A percentile compares a stretch with the other conserved stretches of the same genome.
Evolutionary conservation across 2,797 vertebrate species (phyloP).

Genomic region (Sebastes wilsoni): DNA sequence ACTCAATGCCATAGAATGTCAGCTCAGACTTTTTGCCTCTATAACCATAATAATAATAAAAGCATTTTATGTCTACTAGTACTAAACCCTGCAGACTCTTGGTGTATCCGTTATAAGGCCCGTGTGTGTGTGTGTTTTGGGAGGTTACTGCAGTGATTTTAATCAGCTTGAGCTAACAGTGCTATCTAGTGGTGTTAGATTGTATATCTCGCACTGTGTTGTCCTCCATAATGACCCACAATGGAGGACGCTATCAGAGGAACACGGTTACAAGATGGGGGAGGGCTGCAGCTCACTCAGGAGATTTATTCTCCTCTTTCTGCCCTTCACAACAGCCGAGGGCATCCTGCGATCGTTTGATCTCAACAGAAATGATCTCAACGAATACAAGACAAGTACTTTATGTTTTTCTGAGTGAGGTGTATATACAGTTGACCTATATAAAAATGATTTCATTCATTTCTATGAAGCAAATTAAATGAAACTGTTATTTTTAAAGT

Average conservation of each 20-base stretch:
- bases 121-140: background rate
- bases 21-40: conserved; percentile 77
- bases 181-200: conserved; percentile 75
- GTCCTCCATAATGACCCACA: conserved; percentile 77
- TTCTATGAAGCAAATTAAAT: no score
- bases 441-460: no score
- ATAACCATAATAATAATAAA: conserved; percentile 82
- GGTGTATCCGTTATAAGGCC: conserved; percentile 6
- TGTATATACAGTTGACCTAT: background rate
- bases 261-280: conserved; percentile 68
- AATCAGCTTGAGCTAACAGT: conserved; percentile 67
- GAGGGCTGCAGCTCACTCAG: conserved; percentile 47
- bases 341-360: conserved; percentile 19
- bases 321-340: conserved; percentile 49
- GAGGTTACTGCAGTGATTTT: conserved; percentile 42
- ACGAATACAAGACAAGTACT: background rate
- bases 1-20: conserved; percentile 80
- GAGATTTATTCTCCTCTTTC: conserved; percentile 39
- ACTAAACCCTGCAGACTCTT: conserved; percentile 34
- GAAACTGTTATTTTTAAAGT: no score
- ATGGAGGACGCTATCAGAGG: conserved; percentile 61
- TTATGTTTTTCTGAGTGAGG: background rate
- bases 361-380: conserved; percentile 7
- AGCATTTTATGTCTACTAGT: conserved; percentile 78
- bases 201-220: conserved; percentile 54